These are phyloP conservation scores for Ceratosolen solmsi DNA, from an alignment of 1,140 invertebrate genomes.

Conservation along the genomic window DNA sequence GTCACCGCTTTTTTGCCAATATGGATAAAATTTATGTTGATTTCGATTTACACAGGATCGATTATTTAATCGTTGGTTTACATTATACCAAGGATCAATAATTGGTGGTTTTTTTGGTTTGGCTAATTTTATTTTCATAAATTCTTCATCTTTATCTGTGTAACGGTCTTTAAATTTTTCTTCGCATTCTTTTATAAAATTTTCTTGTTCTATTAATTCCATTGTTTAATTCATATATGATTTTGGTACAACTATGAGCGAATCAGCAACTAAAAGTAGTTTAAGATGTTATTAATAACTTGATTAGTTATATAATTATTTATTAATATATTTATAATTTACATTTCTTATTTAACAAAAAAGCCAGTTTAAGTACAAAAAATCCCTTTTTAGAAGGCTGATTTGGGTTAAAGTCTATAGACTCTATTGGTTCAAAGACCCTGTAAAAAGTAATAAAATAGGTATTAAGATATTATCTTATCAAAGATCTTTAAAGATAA, in stretches of 20 bases:
- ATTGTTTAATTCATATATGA: constrained; percentile 51
- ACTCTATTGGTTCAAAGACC: constrained; percentile 64
- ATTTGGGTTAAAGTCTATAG: constrained; percentile 50
- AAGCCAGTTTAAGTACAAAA: constrained; percentile 63
- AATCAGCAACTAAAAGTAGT: constrained; percentile 59
- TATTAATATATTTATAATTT: constrained; percentile 45
- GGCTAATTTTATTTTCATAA: constrained; percentile 66
- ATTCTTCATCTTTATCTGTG: constrained; percentile 74
- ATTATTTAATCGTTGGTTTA: constrained; percentile 30
- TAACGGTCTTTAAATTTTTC: constrained; percentile 74
- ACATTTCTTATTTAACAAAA: constrained; percentile 64
- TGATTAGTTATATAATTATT: neutral
- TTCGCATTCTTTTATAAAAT: constrained; percentile 74
- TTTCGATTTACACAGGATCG: no score
- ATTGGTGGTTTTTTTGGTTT: constrained; percentile 71
- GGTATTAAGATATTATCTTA: no score
- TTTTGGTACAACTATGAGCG: constrained; percentile 58
- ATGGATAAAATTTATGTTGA: no score
- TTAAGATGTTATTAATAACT: neutral
- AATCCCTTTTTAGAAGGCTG: constrained; percentile 59
- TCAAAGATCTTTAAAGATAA: neutral
- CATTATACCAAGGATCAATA: constrained; percentile 73
- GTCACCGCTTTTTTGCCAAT: no score
- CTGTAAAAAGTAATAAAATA: constrained; percentile 53
- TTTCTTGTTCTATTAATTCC: constrained; percentile 57